phyloP scores from a whole-genome alignment of 2,888 invertebrate genomes.

The Drosophila fulvimacula region DNA sequence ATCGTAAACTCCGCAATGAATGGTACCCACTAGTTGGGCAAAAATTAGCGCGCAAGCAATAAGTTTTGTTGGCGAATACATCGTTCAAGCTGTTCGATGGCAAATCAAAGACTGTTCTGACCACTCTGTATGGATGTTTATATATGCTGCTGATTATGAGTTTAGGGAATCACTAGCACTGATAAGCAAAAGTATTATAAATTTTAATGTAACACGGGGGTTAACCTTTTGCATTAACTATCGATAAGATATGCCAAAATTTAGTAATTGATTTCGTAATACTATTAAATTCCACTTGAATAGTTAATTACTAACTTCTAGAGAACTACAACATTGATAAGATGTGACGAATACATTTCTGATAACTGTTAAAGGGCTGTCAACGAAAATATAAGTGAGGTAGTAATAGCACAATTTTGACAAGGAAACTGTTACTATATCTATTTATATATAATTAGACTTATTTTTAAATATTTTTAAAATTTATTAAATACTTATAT shows the following conservation, averaged over 20 bases:
- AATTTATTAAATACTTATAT: neutral
- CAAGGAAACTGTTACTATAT: neutral
- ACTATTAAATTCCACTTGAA: neutral
- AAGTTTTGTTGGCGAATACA: slow-evolving; percentile 34
- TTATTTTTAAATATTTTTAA: neutral
- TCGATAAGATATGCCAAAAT: slow-evolving; percentile 10
- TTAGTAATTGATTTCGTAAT: neutral
- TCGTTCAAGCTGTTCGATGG: slow-evolving; percentile 19
- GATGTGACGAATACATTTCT: neutral
- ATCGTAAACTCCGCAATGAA: slow-evolving; percentile 36
- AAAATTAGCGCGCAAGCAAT: slow-evolving; percentile 36
- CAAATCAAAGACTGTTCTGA: slow-evolving; percentile 8
- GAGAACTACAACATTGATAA: neutral
- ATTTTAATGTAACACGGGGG: neutral
- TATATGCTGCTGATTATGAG: neutral
- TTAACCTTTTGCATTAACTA: neutral
- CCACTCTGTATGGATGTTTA: slow-evolving; percentile 2
- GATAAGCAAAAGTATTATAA: slow-evolving; percentile 3
- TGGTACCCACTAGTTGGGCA: slow-evolving; percentile 38
- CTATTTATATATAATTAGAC: neutral
- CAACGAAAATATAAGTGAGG: neutral
- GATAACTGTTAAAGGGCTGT: neutral
- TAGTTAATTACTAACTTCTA: neutral
- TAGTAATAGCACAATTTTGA: neutral
- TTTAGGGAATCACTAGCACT: slow-evolving; percentile 6